A percentile compares a stretch with the other conserved stretches of the same genome.
phyloP scores from a whole-genome alignment of 2,113 vertebrate genomes.

The Scalopus aquaticus region DNA sequence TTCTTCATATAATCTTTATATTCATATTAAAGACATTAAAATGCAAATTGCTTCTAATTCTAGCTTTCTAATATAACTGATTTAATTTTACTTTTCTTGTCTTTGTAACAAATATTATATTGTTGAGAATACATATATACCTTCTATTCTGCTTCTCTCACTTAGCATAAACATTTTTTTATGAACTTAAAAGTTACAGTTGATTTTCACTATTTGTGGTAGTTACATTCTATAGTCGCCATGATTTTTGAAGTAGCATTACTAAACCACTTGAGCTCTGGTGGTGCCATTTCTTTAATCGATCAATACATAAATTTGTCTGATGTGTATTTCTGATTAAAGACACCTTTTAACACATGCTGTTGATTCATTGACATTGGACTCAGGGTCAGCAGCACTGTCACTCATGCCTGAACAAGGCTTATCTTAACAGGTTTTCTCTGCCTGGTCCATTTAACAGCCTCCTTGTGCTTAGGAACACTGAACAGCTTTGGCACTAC shows the following conservation, averaged over 20 bases:
- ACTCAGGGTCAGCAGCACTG: background rate
- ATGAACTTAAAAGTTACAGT: slow-evolving; percentile 32
- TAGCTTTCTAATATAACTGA: background rate
- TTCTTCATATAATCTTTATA: background rate
- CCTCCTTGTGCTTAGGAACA: background rate
- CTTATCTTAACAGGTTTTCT: background rate
- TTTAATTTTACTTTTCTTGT: slow-evolving; percentile 43
- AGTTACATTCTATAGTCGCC: background rate
- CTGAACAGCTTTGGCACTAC: background rate
- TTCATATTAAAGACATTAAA: slow-evolving; percentile 45
- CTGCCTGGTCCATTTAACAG: background rate
- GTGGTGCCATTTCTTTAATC: background rate
- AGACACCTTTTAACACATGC: background rate
- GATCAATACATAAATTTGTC: background rate
- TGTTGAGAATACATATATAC: background rate
- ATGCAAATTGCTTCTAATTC: slow-evolving; percentile 26
- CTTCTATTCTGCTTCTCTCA: slow-evolving; percentile 13
- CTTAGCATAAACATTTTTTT: background rate
- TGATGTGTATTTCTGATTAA: slow-evolving; percentile 36
- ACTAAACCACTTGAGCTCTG: background rate
- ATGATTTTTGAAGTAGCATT: background rate
- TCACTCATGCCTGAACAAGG: background rate
- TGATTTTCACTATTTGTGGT: background rate
- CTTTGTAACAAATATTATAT: slow-evolving; percentile 26
- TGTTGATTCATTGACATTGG: background rate